phyloP scores from a whole-genome alignment of 37 sponge, comb jelly and placozoan genomes.

The Ianthella basta region DNA sequence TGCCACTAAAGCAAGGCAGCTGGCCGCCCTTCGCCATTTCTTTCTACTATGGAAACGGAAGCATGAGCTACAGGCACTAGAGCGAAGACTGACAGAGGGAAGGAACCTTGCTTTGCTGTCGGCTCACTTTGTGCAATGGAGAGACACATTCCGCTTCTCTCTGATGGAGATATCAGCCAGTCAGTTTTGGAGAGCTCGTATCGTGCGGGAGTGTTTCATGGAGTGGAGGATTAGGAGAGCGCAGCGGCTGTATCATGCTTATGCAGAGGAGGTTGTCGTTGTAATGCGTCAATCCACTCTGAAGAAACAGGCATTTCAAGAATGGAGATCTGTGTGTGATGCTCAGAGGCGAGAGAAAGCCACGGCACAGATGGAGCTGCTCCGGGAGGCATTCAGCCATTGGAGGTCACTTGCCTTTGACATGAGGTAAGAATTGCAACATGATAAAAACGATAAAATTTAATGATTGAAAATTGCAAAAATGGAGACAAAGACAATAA shows the following conservation, averaged over 20 bases:
- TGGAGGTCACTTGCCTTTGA: background rate
- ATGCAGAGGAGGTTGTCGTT: background rate
- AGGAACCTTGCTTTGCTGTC: background rate
- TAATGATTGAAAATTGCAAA: too few species aligned
- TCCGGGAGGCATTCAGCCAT: background rate
- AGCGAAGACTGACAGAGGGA: background rate
- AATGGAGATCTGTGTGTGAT: background rate
- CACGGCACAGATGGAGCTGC: background rate
- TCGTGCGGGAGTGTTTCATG: background rate
- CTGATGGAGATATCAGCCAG: background rate
- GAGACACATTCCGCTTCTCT: background rate
- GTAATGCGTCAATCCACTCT: background rate
- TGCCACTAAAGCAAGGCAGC: too few species aligned
- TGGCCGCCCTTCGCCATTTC: too few species aligned
- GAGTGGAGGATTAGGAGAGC: slow-evolving; percentile 14
- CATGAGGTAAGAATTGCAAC: background rate
- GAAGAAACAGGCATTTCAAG: background rate
- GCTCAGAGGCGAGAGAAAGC: background rate
- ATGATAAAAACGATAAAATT: too few species aligned
- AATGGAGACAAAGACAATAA: too few species aligned
- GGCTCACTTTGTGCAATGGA: background rate
- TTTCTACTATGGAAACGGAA: too few species aligned
- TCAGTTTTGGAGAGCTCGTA: slow-evolving; percentile 6
- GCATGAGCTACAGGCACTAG: background rate
- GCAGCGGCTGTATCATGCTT: background rate